Conservation (phyloP, 2,888 invertebrate species). For the Mythimna pallens region DNA sequence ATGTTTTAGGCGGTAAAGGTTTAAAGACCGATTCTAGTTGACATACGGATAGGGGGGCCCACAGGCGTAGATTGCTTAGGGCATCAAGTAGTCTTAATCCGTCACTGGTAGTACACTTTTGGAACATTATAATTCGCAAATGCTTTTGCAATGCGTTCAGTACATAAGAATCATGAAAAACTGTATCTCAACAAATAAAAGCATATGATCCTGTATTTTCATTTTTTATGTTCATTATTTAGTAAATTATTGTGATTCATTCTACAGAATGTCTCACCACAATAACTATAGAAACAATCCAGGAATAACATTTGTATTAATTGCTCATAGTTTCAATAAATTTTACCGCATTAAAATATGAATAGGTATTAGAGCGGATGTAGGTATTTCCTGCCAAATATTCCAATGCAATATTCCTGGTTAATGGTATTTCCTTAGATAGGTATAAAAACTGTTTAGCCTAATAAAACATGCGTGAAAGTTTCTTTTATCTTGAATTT, state of each 20-base stretch:
- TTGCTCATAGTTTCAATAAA: not conserved
- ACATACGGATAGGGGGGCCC: no score
- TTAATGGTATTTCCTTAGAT: no score
- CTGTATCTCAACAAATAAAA: not conserved
- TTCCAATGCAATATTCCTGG: not conserved
- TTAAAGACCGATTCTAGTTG: no score
- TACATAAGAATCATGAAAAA: not conserved
- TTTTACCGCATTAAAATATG: not conserved
- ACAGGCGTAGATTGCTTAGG: no score
- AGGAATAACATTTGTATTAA: not conserved
- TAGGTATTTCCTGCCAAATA: not conserved
- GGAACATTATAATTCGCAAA: slow-evolving; percentile 1
- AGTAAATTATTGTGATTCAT: not conserved
- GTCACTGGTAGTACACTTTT: not conserved
- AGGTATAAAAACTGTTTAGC: no score
- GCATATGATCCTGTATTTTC: not conserved
- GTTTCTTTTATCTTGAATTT: no score
- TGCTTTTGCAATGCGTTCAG: not conserved
- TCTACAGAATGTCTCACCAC: not conserved
- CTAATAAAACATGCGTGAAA: no score
- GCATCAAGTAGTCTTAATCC: no score
- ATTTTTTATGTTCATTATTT: not conserved
- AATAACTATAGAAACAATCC: not conserved
- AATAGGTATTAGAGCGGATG: not conserved
- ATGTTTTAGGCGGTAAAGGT: no score